Base-by-base conservation (phyloP, 1,140 invertebrate species). In the Cydia strobilella region DNA sequence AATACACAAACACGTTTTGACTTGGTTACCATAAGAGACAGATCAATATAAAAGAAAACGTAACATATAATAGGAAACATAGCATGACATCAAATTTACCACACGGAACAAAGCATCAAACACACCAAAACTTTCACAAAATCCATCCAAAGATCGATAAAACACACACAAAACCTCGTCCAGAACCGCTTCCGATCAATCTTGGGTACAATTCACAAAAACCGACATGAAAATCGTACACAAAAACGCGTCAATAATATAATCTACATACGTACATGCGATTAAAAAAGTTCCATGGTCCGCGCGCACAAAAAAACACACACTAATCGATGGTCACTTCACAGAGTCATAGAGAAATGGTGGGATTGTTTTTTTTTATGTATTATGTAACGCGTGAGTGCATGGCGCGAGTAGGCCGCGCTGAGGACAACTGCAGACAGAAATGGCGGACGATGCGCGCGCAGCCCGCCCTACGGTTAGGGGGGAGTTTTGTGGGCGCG, bases 391-490 rank as follows among this genome's bases (percentile, higher is more conserved):
- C 76, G 77, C 79, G 76, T 25, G 76, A 82, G 82, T 81, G 85
- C 87, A 90, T 90, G 88, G 85, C 86, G 89, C 88, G 88, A 82
- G 83, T 63, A 63, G 51, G 78, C 71, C 87, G 89, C 88, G 86
- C 87, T 81, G 80, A 74, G 75, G 75, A 81, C 85, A 83, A 90
- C 88, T 92, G 90, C 90, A 87, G 89, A 84, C 79, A 87, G 85
- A 84, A 90, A 92, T 92, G 90, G 89, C 89, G 86, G 86, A 66
- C 75, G 35, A 0, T 90, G 90, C 90, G 90, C 89, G 90, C 90
- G 90, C 90, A 86, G 81, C 79, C 83, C 88, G 87, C 87, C 90
- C 87, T 88, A 84, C 78, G 83, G 72, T 82, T 86, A 86, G 81
- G 10, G 66, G 23, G 45, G 35, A 18, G 74, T 81, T 74, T 20